Base-by-base conservation (phyloP, 2,888 invertebrate genomes). In the Siphlonurus alternatus region DNA sequence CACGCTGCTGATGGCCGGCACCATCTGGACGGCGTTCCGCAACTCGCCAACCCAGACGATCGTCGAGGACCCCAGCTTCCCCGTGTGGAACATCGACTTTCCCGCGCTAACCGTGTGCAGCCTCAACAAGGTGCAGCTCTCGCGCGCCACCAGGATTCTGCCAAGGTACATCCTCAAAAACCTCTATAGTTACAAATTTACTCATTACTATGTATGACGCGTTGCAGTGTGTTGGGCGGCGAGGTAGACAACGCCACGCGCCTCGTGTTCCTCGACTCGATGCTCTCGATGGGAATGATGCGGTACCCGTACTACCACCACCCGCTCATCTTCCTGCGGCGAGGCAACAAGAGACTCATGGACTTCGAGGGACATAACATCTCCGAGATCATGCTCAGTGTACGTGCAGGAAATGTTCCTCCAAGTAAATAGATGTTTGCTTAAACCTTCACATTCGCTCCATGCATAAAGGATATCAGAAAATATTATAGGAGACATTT, bases 91-190 rank as follows among this genome's bases (percentile, higher is more conserved):
- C 56, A 65, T 68, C 3, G 67, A 67, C 2, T 68, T 68, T 61
- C 68, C 68, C 0, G 68, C 68, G 7, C 66, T 68, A n/a, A 68
- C 68, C 22, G 54, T 68, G 22, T 68, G 68, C 56, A 67, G 67
- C 20, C 64, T 68, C 15, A 68, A 68, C 64, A 68, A 68, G 38
- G 68, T 68, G 23, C 66, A 67, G 56, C 5, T 5, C 5, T 56
- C 56, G 5, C 5, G n/a, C 5, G 56, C 56, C 7, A n/a, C n/a
- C n/a, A n/a, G n/a, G n/a, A n/a, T n/a, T n/a, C n/a, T n/a, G n/a
- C n/a, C n/a, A n/a, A n/a, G n/a, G n/a, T n/a, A n/a, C n/a, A n/a
- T n/a, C n/a, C n/a, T n/a, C n/a, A n/a, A n/a, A n/a, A n/a, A n/a
- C n/a, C n/a, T 59, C 7, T 20, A 10, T 59, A 59, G 5, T 38